Percentiles rank a stretch among this genome's conserved stretches.
Conservation (phyloP, 1,140 invertebrate species). For the Ostrea edulis region DNA sequence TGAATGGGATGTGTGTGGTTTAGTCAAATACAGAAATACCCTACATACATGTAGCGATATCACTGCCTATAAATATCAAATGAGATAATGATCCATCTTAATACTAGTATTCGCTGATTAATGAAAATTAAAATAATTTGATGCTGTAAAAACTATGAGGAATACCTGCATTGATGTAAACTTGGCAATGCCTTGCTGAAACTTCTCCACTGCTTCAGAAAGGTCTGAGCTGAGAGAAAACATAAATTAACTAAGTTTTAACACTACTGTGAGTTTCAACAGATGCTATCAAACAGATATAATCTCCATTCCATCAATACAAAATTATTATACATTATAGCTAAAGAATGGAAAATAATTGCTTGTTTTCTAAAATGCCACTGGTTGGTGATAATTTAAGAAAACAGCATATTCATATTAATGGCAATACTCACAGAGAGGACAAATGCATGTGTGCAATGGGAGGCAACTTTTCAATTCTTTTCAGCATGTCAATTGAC, state of each 20-base stretch:
- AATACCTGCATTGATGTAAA: constrained; percentile 70
- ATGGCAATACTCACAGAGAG: constrained; percentile 68
- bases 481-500: constrained; percentile 66
- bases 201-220: constrained; percentile 67
- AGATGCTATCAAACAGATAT: neutral
- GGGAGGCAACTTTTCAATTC: constrained; percentile 65
- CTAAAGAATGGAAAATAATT: neutral
- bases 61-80: too few species aligned
- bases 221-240: constrained; percentile 65
- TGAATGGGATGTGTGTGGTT: too few species aligned
- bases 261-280: neutral
- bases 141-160: constrained; percentile 45
- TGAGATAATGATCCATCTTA: too few species aligned
- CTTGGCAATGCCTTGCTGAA: constrained; percentile 68
- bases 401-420: neutral
- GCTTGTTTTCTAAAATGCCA: neutral
- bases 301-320: too few species aligned
- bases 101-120: too few species aligned
- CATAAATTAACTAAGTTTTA: neutral
- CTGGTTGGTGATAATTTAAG: neutral
- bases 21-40: too few species aligned
- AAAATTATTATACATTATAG: neutral
- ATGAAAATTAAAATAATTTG: too few species aligned
- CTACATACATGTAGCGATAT: too few species aligned
- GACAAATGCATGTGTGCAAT: constrained; percentile 68